Evolutionary conservation across 2,888 invertebrate genomes (phyloP).

Genomic region (Dendrolimus houi): DNA sequence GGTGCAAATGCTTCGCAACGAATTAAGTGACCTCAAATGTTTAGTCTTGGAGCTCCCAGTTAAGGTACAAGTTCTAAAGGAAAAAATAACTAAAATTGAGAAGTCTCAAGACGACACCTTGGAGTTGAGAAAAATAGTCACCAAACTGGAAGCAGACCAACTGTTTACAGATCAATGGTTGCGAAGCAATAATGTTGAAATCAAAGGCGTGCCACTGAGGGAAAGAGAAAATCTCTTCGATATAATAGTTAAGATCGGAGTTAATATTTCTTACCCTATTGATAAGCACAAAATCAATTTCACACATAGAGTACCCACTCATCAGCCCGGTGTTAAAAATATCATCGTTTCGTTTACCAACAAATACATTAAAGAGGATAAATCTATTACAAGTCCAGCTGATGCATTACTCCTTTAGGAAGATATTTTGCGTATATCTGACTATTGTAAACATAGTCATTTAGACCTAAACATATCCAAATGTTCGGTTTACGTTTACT

Average conservation of each 20-base stretch:
- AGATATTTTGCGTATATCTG: too few species aligned
- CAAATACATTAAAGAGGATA: too few species aligned
- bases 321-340: neutral
- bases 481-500: too few species aligned
- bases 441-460: too few species aligned
- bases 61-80: neutral
- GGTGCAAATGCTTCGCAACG: neutral
- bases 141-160: neutral
- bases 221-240: conserved; percentile 6
- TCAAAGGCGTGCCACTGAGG: conserved; percentile 4
- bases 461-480: too few species aligned
- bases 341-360: neutral
- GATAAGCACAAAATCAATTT: conserved; percentile 4
- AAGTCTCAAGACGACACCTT: neutral
- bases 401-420: too few species aligned
- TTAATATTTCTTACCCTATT: conserved; percentile 2
- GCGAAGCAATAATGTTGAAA: conserved; percentile 4
- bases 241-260: conserved; percentile 2
- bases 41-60: too few species aligned
- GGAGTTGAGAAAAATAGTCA: neutral
- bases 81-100: neutral
- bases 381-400: too few species aligned
- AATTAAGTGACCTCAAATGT: too few species aligned
- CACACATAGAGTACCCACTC: conserved; percentile 1
- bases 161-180: conserved; percentile 4